These are phyloP conservation scores for Lasioglossum malachurum DNA, from an alignment of 2,888 invertebrate species.

Conservation along the genomic window DNA sequence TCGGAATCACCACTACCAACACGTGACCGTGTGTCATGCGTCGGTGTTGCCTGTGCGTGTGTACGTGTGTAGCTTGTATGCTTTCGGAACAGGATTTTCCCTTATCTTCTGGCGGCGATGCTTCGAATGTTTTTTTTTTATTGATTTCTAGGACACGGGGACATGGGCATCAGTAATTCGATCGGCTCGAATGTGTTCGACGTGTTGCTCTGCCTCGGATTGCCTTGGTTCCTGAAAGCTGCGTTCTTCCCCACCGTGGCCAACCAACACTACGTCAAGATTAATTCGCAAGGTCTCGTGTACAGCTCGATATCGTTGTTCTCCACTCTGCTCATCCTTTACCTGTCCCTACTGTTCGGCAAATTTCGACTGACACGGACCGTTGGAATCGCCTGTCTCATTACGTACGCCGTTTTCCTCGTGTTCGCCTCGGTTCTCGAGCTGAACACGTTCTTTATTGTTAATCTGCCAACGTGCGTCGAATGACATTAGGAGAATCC, in stretches of 20 bases:
- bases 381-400: conserved; percentile 89
- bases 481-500: conserved; percentile 81
- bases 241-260: conserved; percentile 87
- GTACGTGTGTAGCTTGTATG: not conserved
- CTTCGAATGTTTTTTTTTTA: not conserved
- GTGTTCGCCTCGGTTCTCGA: conserved; percentile 90
- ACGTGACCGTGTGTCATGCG: not conserved
- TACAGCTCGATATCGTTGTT: conserved; percentile 92
- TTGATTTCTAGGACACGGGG: conserved; percentile 88
- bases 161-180: conserved; percentile 93
- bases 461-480: conserved; percentile 90
- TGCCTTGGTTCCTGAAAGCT: conserved; percentile 92
- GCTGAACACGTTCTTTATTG: conserved; percentile 90
- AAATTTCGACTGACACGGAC: conserved; percentile 90
- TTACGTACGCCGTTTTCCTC: conserved; percentile 89
- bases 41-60: not conserved
- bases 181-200: conserved; percentile 94
- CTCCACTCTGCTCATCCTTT: conserved; percentile 90
- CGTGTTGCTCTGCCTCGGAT: conserved; percentile 91
- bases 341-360: conserved; percentile 88
- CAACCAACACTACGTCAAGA: conserved; percentile 88
- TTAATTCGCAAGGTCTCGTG: conserved; percentile 91
- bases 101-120: not conserved
- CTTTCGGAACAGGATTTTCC: not conserved
- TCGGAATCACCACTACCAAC: conserved; percentile 10